These are phyloP conservation scores for Gadus chalcogrammus DNA, from an alignment of 2,113 vertebrate genomes.

Conservation along the genomic window DNA sequence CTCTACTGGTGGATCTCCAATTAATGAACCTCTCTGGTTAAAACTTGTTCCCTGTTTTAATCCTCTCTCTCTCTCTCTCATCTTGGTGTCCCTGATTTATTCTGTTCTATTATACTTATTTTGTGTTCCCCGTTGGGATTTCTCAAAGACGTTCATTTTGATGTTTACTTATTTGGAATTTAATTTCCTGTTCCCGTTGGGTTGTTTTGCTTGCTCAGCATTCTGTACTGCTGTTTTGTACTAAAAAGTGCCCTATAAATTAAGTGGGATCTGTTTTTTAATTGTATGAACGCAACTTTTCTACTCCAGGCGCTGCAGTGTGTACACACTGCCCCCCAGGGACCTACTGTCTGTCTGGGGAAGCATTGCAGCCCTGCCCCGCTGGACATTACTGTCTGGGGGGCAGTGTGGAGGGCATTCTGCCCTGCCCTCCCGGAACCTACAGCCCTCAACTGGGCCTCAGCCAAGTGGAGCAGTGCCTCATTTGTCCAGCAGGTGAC, in stretches of 20 bases:
- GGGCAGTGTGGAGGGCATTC: conserved; percentile 58
- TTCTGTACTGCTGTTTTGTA: no score
- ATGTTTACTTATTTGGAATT: not conserved
- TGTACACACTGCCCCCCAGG: conserved; percentile 79
- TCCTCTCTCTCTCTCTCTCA: no score
- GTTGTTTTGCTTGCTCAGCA: no score
- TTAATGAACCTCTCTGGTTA: not conserved
- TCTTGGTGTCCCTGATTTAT: no score
- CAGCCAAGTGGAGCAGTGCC: conserved; percentile 75
- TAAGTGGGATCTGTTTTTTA: not conserved
- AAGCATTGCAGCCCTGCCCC: conserved; percentile 67
- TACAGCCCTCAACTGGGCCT: conserved; percentile 73
- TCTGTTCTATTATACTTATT: no score
- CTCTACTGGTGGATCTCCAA: conserved; percentile 68
- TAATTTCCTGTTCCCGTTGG: no score
- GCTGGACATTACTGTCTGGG: conserved; percentile 78
- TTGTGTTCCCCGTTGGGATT: no score
- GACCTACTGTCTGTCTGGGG: conserved; percentile 75
- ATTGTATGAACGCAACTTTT: not conserved
- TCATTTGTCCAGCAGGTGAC: conserved; percentile 81
- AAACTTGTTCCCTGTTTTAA: no score
- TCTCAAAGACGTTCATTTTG: not conserved
- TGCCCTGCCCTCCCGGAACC: conserved; percentile 79
- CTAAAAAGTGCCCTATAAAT: no score
- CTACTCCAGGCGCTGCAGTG: conserved; percentile 64